Evolutionary conservation across 1,140 invertebrate species (phyloP).

Genomic region (Euglossa dilemma): DNA sequence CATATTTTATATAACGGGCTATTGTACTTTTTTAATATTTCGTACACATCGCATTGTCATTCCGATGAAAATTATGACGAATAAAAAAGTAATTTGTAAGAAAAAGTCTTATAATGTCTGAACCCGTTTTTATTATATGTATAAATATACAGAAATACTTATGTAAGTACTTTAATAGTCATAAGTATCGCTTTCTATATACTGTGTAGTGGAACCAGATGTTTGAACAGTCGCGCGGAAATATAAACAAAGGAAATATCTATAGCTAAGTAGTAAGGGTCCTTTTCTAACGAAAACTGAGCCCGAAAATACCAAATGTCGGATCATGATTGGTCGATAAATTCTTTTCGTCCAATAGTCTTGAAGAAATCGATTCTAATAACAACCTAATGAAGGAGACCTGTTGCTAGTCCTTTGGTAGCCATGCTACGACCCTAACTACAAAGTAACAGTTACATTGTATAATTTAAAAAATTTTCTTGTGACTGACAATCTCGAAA

Average conservation of each 20-base stretch:
- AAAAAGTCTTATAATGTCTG: conserved; percentile 34
- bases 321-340: conserved; percentile 23
- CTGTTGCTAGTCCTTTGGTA: conserved; percentile 42
- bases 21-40: conserved; percentile 82
- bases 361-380: conserved; percentile 19
- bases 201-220: too few species aligned
- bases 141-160: too few species aligned
- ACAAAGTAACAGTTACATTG: conserved; percentile 11
- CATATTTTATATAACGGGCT: conserved; percentile 83
- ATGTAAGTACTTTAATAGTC: neutral
- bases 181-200: neutral
- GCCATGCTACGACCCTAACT: neutral
- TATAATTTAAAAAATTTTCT: neutral
- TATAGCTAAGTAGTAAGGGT: neutral
- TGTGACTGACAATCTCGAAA: neutral
- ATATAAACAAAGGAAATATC: neutral
- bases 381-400: neutral
- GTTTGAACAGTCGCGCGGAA: conserved; percentile 36
- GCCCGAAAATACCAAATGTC: neutral
- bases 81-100: conserved; percentile 79
- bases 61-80: conserved; percentile 74
- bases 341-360: conserved; percentile 29
- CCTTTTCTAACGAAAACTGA: neutral
- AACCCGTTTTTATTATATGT: neutral
- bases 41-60: conserved; percentile 79